These are phyloP conservation scores for Copidosoma aretas DNA, from an alignment of 2,888 invertebrate species.

Conservation along the genomic window DNA sequence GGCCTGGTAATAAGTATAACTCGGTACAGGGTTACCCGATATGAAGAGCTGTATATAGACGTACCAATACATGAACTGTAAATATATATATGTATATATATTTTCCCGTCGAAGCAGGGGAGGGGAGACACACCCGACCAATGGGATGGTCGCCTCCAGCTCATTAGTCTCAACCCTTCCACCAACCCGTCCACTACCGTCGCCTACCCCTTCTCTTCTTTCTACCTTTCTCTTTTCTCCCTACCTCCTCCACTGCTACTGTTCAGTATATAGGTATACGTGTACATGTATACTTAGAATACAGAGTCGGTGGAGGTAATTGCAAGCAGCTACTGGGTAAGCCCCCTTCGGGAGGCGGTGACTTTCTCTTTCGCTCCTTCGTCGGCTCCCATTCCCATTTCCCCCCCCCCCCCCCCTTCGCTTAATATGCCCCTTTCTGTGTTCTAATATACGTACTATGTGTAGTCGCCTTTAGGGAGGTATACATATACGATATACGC, in stretches of 20 bases:
- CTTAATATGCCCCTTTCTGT: background rate
- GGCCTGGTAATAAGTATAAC: no score
- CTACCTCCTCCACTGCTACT: no score
- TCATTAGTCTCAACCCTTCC: constrained; percentile 37
- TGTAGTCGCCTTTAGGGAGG: no score
- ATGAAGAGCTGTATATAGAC: no score
- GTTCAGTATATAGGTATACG: no score
- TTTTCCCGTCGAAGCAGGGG: background rate
- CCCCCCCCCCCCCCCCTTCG: background rate
- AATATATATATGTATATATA: no score
- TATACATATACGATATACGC: no score
- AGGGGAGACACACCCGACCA: constrained; percentile 6
- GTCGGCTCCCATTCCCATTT: no score
- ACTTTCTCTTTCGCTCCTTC: background rate
- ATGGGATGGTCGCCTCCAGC: constrained; percentile 4
- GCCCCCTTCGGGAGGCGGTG: background rate
- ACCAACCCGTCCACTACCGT: constrained; percentile 12
- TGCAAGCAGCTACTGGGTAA: constrained; percentile 4
- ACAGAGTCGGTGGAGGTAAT: background rate
- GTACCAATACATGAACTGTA: no score
- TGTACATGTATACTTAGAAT: background rate
- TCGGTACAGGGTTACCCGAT: no score
- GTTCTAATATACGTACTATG: no score
- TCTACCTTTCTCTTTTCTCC: no score
- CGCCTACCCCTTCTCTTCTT: constrained; percentile 9